These are phyloP conservation scores for Gortyna flavago DNA, from an alignment of 2,888 invertebrate species.

Conservation along the genomic window DNA sequence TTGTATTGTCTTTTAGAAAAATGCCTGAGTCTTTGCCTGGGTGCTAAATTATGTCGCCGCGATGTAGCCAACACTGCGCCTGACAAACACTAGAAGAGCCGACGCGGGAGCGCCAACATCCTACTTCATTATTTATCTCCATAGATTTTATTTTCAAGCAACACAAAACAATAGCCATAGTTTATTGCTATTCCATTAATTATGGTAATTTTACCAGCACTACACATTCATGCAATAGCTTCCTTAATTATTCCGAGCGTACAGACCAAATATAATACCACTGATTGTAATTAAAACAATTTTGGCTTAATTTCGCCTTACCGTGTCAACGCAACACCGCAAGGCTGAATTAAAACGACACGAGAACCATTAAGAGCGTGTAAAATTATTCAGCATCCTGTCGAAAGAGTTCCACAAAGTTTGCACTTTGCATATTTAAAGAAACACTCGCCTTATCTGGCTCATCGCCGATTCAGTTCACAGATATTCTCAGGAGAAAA, in stretches of 20 bases:
- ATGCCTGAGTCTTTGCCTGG: conserved; percentile 80
- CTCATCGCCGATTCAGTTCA: conserved; percentile 86
- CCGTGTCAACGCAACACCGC: conserved; percentile 78
- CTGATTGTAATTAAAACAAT: conserved; percentile 63
- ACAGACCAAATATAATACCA: conserved; percentile 64
- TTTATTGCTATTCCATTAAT: conserved; percentile 71
- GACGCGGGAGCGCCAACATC: conserved; percentile 73
- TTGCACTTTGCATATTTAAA: conserved; percentile 89
- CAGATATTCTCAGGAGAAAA: conserved; percentile 85
- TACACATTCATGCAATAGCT: conserved; percentile 48
- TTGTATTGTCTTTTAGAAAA: conserved; percentile 89
- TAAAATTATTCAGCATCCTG: conserved; percentile 89
- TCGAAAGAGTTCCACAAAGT: conserved; percentile 86
- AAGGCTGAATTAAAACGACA: conserved; percentile 85
- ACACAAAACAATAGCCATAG: conserved; percentile 72
- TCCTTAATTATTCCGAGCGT: conserved; percentile 52
- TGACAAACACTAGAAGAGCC: conserved; percentile 74
- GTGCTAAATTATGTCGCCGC: conserved; percentile 86
- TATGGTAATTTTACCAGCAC: conserved; percentile 58
- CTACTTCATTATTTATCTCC: conserved; percentile 82
- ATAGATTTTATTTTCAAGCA: conserved; percentile 77
- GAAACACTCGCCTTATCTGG: conserved; percentile 87
- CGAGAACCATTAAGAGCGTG: conserved; percentile 87
- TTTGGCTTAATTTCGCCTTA: conserved; percentile 75
- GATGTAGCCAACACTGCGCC: conserved; percentile 76